These are phyloP conservation scores for Delia radicum DNA, from an alignment of 1,140 invertebrate genomes.

Conservation along the genomic window DNA sequence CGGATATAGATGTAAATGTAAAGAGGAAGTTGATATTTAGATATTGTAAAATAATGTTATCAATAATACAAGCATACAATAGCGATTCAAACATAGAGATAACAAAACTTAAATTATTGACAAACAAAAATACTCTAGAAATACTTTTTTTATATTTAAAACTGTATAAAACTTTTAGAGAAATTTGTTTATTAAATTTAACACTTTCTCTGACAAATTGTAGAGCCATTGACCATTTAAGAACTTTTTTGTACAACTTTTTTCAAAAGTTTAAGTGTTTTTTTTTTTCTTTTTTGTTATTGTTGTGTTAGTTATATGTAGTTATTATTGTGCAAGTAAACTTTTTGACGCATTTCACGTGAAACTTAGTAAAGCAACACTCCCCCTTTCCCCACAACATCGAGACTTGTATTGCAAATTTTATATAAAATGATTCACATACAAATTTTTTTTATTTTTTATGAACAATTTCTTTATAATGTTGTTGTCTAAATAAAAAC, in stretches of 20 bases:
- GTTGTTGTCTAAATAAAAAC: background rate
- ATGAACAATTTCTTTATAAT: background rate
- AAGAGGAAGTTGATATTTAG: background rate
- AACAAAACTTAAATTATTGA: no score
- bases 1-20: background rate
- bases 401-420: background rate
- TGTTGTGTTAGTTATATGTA: background rate
- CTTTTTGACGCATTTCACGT: conserved; percentile 1
- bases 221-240: background rate
- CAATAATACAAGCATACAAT: background rate
- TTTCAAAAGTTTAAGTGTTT: background rate
- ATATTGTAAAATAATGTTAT: background rate
- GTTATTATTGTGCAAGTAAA: background rate
- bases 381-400: background rate
- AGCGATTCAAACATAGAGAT: background rate
- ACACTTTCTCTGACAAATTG: background rate
- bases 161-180: background rate
- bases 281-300: background rate
- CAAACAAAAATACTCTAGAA: no score
- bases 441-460: background rate
- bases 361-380: background rate
- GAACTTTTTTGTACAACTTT: background rate
- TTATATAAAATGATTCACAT: no score
- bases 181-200: background rate
- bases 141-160: background rate